These are phyloP conservation scores for Biston betularia DNA, from an alignment of 2,888 invertebrate species.

Conservation along the genomic window DNA sequence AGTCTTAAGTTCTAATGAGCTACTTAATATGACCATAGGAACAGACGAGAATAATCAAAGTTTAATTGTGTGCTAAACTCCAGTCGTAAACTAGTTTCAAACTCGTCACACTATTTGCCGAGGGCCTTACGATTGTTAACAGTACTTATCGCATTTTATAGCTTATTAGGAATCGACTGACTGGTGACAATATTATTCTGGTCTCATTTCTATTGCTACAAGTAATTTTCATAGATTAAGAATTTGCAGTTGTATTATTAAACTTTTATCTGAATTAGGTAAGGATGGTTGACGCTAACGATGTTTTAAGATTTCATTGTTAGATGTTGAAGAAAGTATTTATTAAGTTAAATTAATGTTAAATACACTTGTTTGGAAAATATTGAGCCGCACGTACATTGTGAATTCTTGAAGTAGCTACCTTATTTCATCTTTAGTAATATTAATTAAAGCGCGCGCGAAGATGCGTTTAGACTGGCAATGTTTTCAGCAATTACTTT, in stretches of 20 bases:
- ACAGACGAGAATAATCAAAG: background rate
- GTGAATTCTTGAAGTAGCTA: background rate
- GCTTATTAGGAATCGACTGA: conserved; percentile 76
- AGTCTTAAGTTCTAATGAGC: background rate
- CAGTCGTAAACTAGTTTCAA: background rate
- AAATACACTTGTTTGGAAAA: conserved; percentile 17
- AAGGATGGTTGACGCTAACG: conserved; percentile 43
- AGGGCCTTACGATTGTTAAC: conserved; percentile 49
- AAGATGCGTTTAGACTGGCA: too few species aligned
- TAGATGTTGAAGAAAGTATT: conserved; percentile 66
- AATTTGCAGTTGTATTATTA: conserved; percentile 52
- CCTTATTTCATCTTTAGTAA: background rate
- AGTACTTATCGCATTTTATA: conserved; percentile 69
- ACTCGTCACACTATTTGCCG: background rate
- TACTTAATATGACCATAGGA: background rate
- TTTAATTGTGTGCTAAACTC: background rate
- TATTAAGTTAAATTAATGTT: conserved; percentile 45
- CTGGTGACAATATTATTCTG: conserved; percentile 78
- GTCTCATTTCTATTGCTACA: conserved; percentile 72
- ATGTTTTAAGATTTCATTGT: conserved; percentile 64
- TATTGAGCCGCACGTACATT: conserved; percentile 3
- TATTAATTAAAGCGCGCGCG: too few species aligned
- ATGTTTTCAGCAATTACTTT: too few species aligned
- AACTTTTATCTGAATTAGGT: conserved; percentile 41
- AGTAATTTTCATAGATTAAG: conserved; percentile 58